Base-by-base conservation (phyloP, 2,797 vertebrate species). In the Fistularia tabacaria region DNA sequence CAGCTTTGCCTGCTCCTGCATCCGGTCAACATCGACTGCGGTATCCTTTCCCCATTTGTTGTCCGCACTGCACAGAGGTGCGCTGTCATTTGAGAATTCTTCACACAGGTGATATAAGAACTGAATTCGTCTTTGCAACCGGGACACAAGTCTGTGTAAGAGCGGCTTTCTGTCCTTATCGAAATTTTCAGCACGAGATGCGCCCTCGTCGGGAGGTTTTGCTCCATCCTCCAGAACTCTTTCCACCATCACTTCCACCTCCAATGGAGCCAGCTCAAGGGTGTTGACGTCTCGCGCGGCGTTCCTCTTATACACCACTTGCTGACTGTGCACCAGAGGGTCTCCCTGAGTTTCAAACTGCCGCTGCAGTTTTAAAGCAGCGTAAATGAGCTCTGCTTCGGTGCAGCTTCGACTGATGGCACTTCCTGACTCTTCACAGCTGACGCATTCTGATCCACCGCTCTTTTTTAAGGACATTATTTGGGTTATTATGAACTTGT, bases 301-400 rank as follows among this genome's bases (percentile, higher is more conserved):
- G 8, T 54, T 47, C 0, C 56, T 80, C 4, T 68, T 64, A 40
- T 79, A 81, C 46, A 80, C 86, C 36, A 77, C 73, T 13, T 88
- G 85, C 0, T 66, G 59, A 62, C 79, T 75, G 47, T 84, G 85
- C 8, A 71, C 82, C 49, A 62, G 85, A 49, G 88, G 62, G 10
- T 75, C 63, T 7, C 70, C 15, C 55, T 42, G 54, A 57, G 14
- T 79, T 12, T 89, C 85, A 43, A 89, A 86, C 0, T 89, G 86
- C 40, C 90, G 90, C 62, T 92, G 88, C 71, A 90, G 76, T 49
- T 90, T 93, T 13, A 93, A 86, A n/a, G 88, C 75, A 0, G 89
- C 82, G 51, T 92, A 93, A 50, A 90, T 88, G 43, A 98, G 86
- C 79, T 98, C 95, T 0, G 93, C 92, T 63, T 92, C 93, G 57